Evolutionary conservation across 2,113 vertebrate species (phyloP).

Genomic region (Suricata suricatta): DNA sequence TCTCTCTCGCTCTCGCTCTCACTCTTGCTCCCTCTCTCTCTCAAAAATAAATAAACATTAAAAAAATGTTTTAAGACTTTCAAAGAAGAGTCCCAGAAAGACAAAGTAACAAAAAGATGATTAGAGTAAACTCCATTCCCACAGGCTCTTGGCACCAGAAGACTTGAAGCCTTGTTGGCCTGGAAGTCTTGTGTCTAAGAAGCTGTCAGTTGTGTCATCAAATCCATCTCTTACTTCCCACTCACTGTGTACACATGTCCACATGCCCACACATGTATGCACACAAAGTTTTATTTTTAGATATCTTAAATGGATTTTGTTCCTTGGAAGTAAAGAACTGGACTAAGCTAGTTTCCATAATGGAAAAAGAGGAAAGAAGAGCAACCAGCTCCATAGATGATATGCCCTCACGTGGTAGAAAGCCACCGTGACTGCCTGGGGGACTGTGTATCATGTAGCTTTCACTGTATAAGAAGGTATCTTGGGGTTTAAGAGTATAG

Average conservation of each 20-base stretch:
- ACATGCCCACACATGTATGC: rapidly evolving
- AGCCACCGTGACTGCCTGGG: neutral
- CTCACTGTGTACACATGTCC: neutral
- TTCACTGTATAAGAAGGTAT: neutral
- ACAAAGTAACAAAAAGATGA: neutral
- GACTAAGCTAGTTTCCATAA: neutral
- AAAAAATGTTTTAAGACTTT: too few relatives aligned
- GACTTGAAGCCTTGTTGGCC: neutral
- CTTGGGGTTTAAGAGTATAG: neutral
- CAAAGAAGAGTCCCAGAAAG: neutral
- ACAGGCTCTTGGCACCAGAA: neutral
- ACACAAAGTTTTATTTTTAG: neutral
- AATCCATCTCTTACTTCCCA: neutral
- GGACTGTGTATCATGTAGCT: neutral
- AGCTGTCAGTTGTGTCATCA: neutral
- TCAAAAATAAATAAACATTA: too few relatives aligned
- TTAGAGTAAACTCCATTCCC: neutral
- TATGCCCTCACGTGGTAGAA: neutral
- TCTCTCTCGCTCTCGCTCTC: too few relatives aligned
- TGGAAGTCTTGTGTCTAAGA: neutral
- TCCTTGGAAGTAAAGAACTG: neutral
- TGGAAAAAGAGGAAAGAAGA: neutral
- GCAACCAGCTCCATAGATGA: neutral
- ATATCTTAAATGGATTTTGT: neutral
- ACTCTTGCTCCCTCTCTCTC: too few relatives aligned